These are phyloP conservation scores for Globodera ellingtonae DNA, from an alignment of 1,140 invertebrate species.

Conservation along the genomic window DNA sequence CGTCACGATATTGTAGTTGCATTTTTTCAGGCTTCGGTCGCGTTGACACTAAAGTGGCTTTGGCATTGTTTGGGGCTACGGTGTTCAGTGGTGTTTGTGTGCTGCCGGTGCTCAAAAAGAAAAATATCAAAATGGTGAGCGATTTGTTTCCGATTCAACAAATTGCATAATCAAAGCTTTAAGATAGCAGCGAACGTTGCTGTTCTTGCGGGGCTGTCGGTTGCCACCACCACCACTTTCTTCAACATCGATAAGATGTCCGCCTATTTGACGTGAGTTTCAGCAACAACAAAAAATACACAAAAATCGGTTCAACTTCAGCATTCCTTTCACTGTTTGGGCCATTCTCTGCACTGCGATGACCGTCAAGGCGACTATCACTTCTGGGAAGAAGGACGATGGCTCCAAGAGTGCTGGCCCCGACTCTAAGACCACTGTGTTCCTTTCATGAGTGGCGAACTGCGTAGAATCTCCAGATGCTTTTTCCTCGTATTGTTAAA, in stretches of 20 bases:
- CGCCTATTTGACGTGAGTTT: slow-evolving; percentile 30
- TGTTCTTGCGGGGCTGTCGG: slow-evolving; percentile 48
- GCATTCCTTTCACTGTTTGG: slow-evolving; percentile 18
- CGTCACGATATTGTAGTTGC: not conserved
- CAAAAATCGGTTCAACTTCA: not conserved
- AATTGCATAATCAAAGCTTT: slow-evolving; percentile 14
- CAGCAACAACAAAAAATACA: too few species aligned
- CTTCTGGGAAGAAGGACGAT: not conserved
- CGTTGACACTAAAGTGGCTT: slow-evolving; percentile 58
- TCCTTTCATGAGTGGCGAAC: not conserved
- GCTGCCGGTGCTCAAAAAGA: slow-evolving; percentile 55
- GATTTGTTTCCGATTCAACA: slow-evolving; percentile 10
- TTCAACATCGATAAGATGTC: slow-evolving; percentile 62
- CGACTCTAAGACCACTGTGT: too few species aligned
- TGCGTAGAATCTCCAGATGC: too few species aligned
- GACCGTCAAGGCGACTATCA: not conserved
- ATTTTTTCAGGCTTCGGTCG: slow-evolving; percentile 61
- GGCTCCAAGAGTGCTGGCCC: not conserved
- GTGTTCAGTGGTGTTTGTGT: slow-evolving; percentile 39
- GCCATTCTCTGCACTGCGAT: not conserved
- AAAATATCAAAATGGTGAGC: slow-evolving; percentile 50
- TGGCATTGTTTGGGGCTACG: slow-evolving; percentile 58
- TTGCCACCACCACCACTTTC: slow-evolving; percentile 55
- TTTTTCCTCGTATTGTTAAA: too few species aligned
- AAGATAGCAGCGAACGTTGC: slow-evolving; percentile 51